Conservation (phyloP, 2,888 invertebrate genomes). For the Drosophila multiciliata region DNA sequence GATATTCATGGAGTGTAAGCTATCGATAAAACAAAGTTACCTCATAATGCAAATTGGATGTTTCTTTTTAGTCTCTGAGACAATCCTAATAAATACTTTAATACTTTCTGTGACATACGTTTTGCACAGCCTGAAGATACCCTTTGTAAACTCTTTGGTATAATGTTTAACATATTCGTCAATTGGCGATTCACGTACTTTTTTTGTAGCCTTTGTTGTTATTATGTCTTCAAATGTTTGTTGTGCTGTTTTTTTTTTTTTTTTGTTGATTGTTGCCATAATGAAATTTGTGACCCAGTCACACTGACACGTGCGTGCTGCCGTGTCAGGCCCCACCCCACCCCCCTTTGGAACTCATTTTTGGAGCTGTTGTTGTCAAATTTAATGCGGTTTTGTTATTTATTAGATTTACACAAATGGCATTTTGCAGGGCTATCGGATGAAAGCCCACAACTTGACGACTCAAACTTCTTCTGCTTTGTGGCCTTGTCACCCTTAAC, state of each 20-base stretch:
- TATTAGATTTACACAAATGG: slow-evolving; percentile 76
- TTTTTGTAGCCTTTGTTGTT: not conserved
- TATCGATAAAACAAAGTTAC: not conserved
- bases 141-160: not conserved
- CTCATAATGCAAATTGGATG: not conserved
- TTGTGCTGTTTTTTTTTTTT: slow-evolving; percentile 5
- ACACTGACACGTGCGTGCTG: slow-evolving; percentile 60
- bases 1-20: not conserved
- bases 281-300: slow-evolving; percentile 68
- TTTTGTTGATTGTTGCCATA: slow-evolving; percentile 19
- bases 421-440: slow-evolving; percentile 43
- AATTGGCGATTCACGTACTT: slow-evolving; percentile 40
- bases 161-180: slow-evolving; percentile 53
- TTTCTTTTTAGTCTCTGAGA: not conserved
- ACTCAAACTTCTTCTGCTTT: not conserved
- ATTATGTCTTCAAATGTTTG: slow-evolving; percentile 16
- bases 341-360: slow-evolving; percentile 11
- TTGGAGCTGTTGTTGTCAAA: slow-evolving; percentile 43
- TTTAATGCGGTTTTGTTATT: slow-evolving; percentile 75
- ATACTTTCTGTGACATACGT: not conserved
- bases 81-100: not conserved
- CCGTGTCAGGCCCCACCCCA: slow-evolving; percentile 26
- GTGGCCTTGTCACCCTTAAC: slow-evolving; percentile 29
- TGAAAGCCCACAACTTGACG: slow-evolving; percentile 5
- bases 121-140: not conserved